phyloP scores from a whole-genome alignment of 2,113 vertebrate species.

The Arenaria interpres region DNA sequence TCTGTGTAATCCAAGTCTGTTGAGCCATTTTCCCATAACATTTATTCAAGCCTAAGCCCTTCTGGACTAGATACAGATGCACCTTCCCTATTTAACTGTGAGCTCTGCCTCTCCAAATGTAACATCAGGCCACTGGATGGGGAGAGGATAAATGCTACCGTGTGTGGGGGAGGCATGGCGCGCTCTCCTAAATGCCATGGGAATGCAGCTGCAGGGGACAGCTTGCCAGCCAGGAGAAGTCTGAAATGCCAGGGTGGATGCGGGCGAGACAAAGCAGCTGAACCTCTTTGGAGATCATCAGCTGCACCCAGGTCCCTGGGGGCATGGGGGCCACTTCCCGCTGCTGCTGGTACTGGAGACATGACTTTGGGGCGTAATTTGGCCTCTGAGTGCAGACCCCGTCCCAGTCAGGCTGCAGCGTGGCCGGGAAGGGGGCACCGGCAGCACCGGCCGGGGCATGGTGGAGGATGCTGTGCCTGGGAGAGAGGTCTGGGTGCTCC shows the following conservation, averaged over 20 bases:
- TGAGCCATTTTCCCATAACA: background rate
- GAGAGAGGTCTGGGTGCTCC: background rate
- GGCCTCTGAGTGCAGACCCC: background rate
- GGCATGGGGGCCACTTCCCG: background rate
- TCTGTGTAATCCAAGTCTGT: background rate
- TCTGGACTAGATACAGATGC: background rate
- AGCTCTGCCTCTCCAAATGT: background rate
- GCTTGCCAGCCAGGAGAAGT: background rate
- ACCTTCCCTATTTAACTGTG: background rate
- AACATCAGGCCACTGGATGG: background rate
- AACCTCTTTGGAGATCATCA: background rate
- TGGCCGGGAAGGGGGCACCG: background rate
- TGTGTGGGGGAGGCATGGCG: background rate
- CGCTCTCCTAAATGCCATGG: rapidly evolving
- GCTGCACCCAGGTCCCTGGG: background rate
- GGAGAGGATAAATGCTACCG: background rate
- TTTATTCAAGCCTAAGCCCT: background rate
- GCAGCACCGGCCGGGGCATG: background rate
- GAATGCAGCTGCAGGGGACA: background rate
- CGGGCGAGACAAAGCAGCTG: background rate
- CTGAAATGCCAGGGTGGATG: background rate
- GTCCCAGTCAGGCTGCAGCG: background rate
- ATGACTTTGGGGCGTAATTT: background rate
- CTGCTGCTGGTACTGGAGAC: background rate
- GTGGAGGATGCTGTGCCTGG: background rate